Conservation (phyloP, 2,888 invertebrate genomes). For the Pherbina coryleti region DNA sequence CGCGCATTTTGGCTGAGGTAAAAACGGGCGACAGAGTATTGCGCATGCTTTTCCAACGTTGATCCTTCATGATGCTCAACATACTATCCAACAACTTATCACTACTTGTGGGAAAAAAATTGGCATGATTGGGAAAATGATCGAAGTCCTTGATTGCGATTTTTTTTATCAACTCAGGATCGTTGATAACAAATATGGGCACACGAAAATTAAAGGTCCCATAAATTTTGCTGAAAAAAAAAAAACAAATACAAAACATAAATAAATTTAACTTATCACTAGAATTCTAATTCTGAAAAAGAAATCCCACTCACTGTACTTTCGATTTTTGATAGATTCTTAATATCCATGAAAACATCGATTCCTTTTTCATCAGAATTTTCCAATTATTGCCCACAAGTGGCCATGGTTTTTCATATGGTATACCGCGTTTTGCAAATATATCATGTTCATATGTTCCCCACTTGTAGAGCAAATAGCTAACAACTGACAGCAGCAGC, state of each 20-base stretch:
- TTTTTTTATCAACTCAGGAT: constrained; percentile 63
- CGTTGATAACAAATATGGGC: constrained; percentile 12
- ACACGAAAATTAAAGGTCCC: constrained; percentile 29
- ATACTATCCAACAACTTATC: constrained; percentile 61
- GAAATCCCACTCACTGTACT: constrained; percentile 41
- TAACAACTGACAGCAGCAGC: constrained; percentile 34
- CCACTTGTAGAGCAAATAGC: constrained; percentile 52
- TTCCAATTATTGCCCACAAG: constrained; percentile 48
- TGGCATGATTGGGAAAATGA: constrained; percentile 70
- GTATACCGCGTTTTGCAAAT: constrained; percentile 50
- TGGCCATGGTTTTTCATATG: constrained; percentile 48
- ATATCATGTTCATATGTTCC: constrained; percentile 47
- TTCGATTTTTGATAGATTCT: constrained; percentile 39
- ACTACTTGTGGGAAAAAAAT: constrained; percentile 59
- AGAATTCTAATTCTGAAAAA: neutral
- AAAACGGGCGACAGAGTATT: constrained; percentile 65
- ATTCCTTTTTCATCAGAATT: constrained; percentile 45
- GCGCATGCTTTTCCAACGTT: constrained; percentile 63
- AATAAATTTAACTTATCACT: no score
- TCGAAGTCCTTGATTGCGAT: constrained; percentile 73
- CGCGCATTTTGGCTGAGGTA: constrained; percentile 67
- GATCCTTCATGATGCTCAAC: constrained; percentile 62
- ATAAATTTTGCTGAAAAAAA: constrained; percentile 12
- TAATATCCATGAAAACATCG: constrained; percentile 41
- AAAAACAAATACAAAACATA: neutral